A percentile compares a stretch with the other conserved stretches of the same genome.
phyloP scores from a whole-genome alignment of 64 coral and sea anemone genomes.

The Porites lutea region DNA sequence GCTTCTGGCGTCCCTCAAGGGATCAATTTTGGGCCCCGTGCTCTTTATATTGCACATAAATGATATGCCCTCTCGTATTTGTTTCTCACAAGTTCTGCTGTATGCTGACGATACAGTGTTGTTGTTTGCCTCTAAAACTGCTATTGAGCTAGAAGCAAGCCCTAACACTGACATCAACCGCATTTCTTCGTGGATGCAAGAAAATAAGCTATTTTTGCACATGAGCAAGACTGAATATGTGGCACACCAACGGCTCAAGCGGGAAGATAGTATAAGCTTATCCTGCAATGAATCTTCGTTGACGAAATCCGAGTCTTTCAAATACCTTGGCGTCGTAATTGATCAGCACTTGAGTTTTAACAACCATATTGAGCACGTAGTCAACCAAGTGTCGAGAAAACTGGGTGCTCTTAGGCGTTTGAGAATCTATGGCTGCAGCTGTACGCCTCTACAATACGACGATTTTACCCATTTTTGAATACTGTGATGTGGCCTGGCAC shows the following conservation, averaged over 20 bases:
- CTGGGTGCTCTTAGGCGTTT: background rate
- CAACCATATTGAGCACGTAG: background rate
- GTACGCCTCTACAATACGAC: background rate
- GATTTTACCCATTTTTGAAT: background rate
- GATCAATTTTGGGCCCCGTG: conserved; percentile 38
- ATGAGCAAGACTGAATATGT: no score
- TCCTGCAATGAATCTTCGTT: background rate
- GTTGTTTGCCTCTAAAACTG: no score
- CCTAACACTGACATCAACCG: no score
- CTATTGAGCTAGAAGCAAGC: no score
- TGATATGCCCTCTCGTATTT: conserved; percentile 15
- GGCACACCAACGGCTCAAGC: background rate
- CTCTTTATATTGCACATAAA: conserved; percentile 51
- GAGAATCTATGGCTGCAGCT: background rate
- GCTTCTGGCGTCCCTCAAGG: conserved; percentile 41
- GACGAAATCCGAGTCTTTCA: conserved; percentile 7
- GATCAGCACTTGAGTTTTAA: conserved; percentile 11
- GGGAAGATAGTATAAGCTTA: conserved; percentile 1
- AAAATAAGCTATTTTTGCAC: no score
- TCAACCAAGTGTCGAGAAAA: background rate
- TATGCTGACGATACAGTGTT: background rate
- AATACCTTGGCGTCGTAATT: background rate
- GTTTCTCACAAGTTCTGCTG: conserved; percentile 2
- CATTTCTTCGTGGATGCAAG: no score
- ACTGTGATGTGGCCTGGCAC: background rate